phyloP scores from a whole-genome alignment of 2,113 vertebrate species.

The Thamnophis sirtalis region DNA sequence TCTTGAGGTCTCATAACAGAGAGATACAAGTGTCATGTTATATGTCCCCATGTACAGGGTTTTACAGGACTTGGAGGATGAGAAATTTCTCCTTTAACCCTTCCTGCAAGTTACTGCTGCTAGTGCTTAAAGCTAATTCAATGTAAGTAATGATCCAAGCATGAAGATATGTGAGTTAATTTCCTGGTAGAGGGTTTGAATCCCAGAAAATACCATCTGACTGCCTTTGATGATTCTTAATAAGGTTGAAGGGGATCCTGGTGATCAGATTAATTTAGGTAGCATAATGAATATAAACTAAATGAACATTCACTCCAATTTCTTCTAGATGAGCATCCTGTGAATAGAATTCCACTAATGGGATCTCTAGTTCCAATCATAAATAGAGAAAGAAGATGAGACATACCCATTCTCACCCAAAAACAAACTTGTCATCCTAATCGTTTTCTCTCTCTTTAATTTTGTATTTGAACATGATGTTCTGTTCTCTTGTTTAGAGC shows the following conservation, averaged over 20 bases:
- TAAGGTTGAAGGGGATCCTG: not conserved
- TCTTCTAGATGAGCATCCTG: not conserved
- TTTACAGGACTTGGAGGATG: not conserved
- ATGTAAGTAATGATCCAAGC: not conserved
- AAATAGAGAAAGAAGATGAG: not conserved
- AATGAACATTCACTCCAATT: not conserved
- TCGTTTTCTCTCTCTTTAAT: not conserved
- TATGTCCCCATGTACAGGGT: not conserved
- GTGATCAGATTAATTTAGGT: not conserved
- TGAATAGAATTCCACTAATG: too few relatives aligned
- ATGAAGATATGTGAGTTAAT: not conserved
- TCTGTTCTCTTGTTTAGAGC: not conserved
- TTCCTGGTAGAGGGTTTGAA: not conserved
- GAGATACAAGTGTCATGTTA: not conserved
- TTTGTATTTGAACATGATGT: slow-evolving; percentile 2
- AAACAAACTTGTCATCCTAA: not conserved
- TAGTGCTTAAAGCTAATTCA: not conserved
- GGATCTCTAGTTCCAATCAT: not conserved
- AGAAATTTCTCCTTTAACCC: not conserved
- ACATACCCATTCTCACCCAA: not conserved
- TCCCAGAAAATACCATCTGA: not conserved
- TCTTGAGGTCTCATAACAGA: not conserved
- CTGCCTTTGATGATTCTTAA: not conserved
- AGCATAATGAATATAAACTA: not conserved
- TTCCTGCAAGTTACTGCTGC: not conserved